Percentiles rank a stretch among this genome's conserved stretches.
phyloP scores from a whole-genome alignment of 2,797 vertebrate genomes.

The Vespertilio murinus region DNA sequence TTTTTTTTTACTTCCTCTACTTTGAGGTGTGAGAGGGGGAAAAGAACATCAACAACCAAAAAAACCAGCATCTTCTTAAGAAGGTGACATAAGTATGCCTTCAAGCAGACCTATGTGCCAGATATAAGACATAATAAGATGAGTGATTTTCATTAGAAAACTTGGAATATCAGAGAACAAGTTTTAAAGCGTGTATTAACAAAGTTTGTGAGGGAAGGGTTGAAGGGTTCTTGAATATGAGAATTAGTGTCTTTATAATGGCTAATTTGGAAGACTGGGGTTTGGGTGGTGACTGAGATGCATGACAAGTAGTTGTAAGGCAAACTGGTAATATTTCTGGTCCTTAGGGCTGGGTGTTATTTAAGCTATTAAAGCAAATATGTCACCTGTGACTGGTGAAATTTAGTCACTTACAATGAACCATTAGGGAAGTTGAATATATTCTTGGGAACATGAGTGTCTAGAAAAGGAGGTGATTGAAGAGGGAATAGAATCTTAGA shows the following conservation, averaged over 20 bases:
- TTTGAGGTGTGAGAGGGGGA: neutral
- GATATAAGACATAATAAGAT: neutral
- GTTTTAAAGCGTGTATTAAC: neutral
- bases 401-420: neutral
- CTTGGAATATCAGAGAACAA: neutral
- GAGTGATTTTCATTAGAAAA: neutral
- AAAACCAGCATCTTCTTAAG: neutral
- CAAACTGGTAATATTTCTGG: neutral
- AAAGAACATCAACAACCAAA: neutral
- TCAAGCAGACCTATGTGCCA: neutral
- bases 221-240: neutral
- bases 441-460: neutral
- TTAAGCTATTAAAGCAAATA: neutral
- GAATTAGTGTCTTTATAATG: neutral
- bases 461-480: neutral
- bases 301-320: neutral
- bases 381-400: neutral
- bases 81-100: neutral
- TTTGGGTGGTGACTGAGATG: neutral
- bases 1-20: neutral
- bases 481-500: neutral
- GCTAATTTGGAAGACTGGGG: neutral
- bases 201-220: neutral
- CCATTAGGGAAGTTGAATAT: neutral
- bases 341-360: neutral